These are phyloP conservation scores for Siniperca knerii DNA, from an alignment of 2,113 vertebrate genomes.

Conservation along the genomic window DNA sequence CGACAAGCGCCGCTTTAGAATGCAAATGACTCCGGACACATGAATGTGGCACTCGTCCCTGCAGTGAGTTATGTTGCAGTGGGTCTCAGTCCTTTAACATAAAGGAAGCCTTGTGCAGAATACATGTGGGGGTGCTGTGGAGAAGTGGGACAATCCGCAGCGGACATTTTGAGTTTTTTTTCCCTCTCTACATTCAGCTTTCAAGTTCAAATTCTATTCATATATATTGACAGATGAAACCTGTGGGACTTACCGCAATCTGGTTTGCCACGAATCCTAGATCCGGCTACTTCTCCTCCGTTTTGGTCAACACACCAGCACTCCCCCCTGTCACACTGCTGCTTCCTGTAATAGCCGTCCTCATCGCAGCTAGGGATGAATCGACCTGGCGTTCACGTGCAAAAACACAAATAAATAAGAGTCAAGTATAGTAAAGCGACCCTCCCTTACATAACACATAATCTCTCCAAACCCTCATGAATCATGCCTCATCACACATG, in stretches of 20 bases:
- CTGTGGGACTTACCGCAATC: slow-evolving; percentile 89
- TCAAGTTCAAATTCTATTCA: slow-evolving; percentile 25
- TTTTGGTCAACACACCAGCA: slow-evolving; percentile 97
- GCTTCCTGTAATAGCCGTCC: slow-evolving; percentile 94
- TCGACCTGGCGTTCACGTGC: slow-evolving; percentile 81
- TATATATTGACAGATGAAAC: slow-evolving; percentile 15
- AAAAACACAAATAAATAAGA: slow-evolving; percentile 32
- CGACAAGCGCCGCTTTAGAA: slow-evolving; percentile 82
- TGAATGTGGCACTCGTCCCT: slow-evolving; percentile 81
- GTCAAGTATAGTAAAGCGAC: slow-evolving; percentile 12
- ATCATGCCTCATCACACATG: slow-evolving; percentile 24
- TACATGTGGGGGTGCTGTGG: slow-evolving; percentile 32
- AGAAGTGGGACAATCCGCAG: slow-evolving; percentile 13
- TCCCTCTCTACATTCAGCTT: background rate
- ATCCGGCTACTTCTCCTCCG: slow-evolving; percentile 90
- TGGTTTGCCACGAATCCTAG: slow-evolving; percentile 90
- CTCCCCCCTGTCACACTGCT: slow-evolving; percentile 93
- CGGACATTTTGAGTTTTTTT: background rate
- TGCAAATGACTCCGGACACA: slow-evolving; percentile 83
- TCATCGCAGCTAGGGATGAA: slow-evolving; percentile 97
- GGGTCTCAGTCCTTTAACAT: slow-evolving; percentile 69
- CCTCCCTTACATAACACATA: slow-evolving; percentile 24
- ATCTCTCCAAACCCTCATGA: background rate
- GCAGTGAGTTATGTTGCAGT: slow-evolving; percentile 74
- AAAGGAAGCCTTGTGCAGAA: slow-evolving; percentile 78